These are phyloP conservation scores for Dusona sp. DNA, from an alignment of 2,888 invertebrate genomes.

Conservation along the genomic window DNA sequence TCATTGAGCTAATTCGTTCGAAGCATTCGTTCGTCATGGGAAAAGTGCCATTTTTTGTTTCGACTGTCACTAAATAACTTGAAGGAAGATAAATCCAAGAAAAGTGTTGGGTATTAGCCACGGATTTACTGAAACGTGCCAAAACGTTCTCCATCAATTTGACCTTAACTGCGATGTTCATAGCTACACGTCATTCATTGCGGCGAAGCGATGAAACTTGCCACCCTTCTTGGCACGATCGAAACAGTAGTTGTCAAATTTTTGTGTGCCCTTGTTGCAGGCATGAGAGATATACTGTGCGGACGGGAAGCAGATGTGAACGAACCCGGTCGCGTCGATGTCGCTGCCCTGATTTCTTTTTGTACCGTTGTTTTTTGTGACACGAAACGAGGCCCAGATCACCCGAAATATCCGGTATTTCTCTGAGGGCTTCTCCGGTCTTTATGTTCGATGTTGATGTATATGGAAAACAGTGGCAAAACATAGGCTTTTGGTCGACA, in stretches of 20 bases:
- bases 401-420: constrained; percentile 67
- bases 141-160: constrained; percentile 4
- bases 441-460: constrained; percentile 19
- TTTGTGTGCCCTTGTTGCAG: constrained; percentile 4
- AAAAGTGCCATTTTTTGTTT: background rate
- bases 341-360: constrained; percentile 18
- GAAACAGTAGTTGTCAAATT: constrained; percentile 28
- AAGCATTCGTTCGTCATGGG: no score
- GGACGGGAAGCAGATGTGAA: constrained; percentile 58
- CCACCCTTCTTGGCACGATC: constrained; percentile 5
- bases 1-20: background rate
- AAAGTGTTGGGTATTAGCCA: background rate
- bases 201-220: constrained; percentile 15
- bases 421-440: constrained; percentile 18
- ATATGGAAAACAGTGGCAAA: constrained; percentile 64
- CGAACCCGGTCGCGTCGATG: constrained; percentile 20
- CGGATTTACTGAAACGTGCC: constrained; percentile 10
- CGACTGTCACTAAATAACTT: background rate
- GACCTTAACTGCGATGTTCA: constrained; percentile 6
- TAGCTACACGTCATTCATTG: constrained; percentile 7
- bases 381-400: constrained; percentile 50
- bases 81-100: background rate
- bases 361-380: constrained; percentile 22
- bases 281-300: constrained; percentile 21
- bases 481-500: constrained; percentile 51